Conservation (phyloP, 2,797 vertebrate genomes). For the Poeciliopsis paucimaculata region DNA sequence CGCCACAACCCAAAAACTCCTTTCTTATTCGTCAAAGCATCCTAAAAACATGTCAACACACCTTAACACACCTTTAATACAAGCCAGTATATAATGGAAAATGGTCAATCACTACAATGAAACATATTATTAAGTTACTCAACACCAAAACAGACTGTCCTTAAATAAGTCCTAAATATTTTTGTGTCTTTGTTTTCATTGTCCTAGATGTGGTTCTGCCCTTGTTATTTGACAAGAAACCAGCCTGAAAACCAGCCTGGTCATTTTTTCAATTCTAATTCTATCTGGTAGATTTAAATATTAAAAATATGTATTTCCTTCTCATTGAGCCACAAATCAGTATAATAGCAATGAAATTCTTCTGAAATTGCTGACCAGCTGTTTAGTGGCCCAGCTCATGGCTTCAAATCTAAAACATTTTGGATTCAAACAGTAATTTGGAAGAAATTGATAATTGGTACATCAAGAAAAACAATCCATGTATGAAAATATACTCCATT, state of each 20-base stretch:
- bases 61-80: not conserved
- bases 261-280: not conserved
- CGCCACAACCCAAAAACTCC: not conserved
- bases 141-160: not conserved
- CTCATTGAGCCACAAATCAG: not conserved
- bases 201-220: not conserved
- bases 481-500: not conserved
- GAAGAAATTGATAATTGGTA: not conserved
- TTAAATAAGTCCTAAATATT: not conserved
- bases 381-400: not conserved
- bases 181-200: not conserved
- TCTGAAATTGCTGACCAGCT: not conserved
- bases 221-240: not conserved
- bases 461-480: no score
- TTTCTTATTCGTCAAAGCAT: not conserved
- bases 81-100: not conserved
- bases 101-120: not conserved
- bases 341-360: not conserved
- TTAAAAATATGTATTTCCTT: not conserved
- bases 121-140: no score
- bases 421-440: not conserved
- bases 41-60: no score
- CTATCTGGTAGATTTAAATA: not conserved
- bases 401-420: not conserved
- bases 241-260: not conserved